A percentile compares a stretch with the other conserved stretches of the same genome.
phyloP scores from a whole-genome alignment of 1,140 invertebrate species.

The Pantala flavescens region DNA sequence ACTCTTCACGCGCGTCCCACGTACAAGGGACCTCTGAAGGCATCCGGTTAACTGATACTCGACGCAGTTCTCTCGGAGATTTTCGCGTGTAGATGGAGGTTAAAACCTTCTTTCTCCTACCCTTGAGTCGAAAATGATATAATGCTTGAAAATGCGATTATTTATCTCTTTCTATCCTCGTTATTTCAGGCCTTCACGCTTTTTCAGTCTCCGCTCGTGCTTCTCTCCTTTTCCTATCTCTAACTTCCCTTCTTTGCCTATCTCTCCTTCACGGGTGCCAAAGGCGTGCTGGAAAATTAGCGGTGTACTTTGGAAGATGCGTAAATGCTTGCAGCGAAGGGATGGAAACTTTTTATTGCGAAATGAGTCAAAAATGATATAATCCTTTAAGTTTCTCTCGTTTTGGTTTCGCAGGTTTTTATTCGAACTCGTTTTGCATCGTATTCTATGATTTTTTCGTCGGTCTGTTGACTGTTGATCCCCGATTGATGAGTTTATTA shows the following conservation, averaged over 20 bases:
- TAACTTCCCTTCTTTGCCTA: background rate
- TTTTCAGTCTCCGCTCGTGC: background rate
- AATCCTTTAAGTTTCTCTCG: too few species aligned
- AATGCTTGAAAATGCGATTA: background rate
- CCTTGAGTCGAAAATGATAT: conserved; percentile 1
- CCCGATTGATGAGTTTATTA: too few species aligned
- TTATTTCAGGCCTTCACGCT: background rate
- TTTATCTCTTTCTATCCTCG: background rate
- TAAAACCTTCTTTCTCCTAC: background rate
- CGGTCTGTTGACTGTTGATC: too few species aligned
- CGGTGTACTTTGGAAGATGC: too few species aligned
- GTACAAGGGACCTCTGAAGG: background rate
- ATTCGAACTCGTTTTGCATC: too few species aligned
- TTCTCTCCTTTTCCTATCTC: background rate
- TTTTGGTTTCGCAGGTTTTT: too few species aligned
- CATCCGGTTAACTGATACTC: background rate
- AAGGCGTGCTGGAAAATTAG: too few species aligned
- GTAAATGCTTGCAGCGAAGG: too few species aligned
- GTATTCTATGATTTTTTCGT: too few species aligned
- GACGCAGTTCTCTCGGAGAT: background rate
- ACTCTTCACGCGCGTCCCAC: background rate
- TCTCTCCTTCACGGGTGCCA: background rate
- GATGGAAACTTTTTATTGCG: too few species aligned
- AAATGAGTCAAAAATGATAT: too few species aligned
- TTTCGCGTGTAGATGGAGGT: conserved; percentile 4